Conservation (phyloP, 1,140 invertebrate species). For the Lordiphosa collinella region DNA sequence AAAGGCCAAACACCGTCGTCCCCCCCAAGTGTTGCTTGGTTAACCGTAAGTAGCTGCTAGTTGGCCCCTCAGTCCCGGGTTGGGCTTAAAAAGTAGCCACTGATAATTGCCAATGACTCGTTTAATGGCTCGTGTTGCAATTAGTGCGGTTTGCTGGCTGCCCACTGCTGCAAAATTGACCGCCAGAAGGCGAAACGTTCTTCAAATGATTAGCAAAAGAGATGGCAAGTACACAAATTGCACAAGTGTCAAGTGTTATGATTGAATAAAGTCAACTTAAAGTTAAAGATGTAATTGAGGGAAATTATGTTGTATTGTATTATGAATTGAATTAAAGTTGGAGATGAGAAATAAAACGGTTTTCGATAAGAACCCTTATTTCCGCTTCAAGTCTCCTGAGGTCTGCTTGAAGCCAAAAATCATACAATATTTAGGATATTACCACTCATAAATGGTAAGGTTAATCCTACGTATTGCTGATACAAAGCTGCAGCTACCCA, state of each 20-base stretch:
- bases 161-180: not conserved
- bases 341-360: too few relatives aligned
- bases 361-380: too few relatives aligned
- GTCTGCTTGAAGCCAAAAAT: too few relatives aligned
- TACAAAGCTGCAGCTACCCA: too few relatives aligned
- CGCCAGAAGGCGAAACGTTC: slow-evolving; percentile 1
- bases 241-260: slow-evolving; percentile 7
- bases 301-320: too few relatives aligned
- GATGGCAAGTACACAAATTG: slow-evolving; percentile 6
- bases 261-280: not conserved
- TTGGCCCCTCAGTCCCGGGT: slow-evolving; percentile 7
- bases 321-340: too few relatives aligned
- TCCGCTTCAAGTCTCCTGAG: too few relatives aligned
- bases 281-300: not conserved
- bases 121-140: slow-evolving; percentile 70
- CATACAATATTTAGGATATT: too few relatives aligned
- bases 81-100: slow-evolving; percentile 39
- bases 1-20: slow-evolving; percentile 26
- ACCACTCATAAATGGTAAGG: too few relatives aligned
- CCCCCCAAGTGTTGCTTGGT: slow-evolving; percentile 66
- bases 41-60: slow-evolving; percentile 66
- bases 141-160: slow-evolving; percentile 53
- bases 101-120: slow-evolving; percentile 63
- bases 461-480: too few relatives aligned
- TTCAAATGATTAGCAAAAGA: slow-evolving; percentile 19